Conservation (phyloP, 2,888 invertebrate genomes). For the Coenonympha glycerion region DNA sequence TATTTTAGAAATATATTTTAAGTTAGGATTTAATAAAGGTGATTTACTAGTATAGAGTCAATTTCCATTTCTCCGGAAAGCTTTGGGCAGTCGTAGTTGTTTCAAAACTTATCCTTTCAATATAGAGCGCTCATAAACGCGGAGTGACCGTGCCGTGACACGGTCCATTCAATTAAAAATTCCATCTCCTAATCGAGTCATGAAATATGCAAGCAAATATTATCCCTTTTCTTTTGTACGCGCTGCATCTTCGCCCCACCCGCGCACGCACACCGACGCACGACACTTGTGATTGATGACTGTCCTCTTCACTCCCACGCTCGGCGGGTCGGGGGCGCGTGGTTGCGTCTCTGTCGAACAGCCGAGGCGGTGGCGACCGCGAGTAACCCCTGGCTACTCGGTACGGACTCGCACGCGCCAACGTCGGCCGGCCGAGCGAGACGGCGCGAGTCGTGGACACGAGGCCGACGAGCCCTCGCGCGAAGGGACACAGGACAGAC, state of each 20-base stretch:
- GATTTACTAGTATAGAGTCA: background rate
- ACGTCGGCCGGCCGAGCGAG: slow-evolving; percentile 70
- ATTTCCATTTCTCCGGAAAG: slow-evolving; percentile 11
- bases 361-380: slow-evolving; percentile 72
- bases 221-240: slow-evolving; percentile 76
- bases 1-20: background rate
- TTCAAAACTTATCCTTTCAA: slow-evolving; percentile 14
- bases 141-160: slow-evolving; percentile 61
- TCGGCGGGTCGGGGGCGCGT: slow-evolving; percentile 39
- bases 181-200: slow-evolving; percentile 76
- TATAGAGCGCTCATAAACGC: slow-evolving; percentile 28
- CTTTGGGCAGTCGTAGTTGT: slow-evolving; percentile 16
- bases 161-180: slow-evolving; percentile 74
- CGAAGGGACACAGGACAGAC: slow-evolving; percentile 77
- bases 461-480: slow-evolving; percentile 72
- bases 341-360: slow-evolving; percentile 58
- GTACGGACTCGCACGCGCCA: slow-evolving; percentile 73
- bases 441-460: slow-evolving; percentile 67
- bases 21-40: slow-evolving; percentile 7
- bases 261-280: slow-evolving; percentile 75
- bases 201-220: slow-evolving; percentile 77
- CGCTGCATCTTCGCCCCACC: slow-evolving; percentile 75
- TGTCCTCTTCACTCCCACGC: slow-evolving; percentile 52
- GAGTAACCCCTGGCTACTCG: slow-evolving; percentile 76
- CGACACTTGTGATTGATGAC: slow-evolving; percentile 63